Conservation (phyloP, 2,888 invertebrate genomes). For the Ametastegia equiseti region DNA sequence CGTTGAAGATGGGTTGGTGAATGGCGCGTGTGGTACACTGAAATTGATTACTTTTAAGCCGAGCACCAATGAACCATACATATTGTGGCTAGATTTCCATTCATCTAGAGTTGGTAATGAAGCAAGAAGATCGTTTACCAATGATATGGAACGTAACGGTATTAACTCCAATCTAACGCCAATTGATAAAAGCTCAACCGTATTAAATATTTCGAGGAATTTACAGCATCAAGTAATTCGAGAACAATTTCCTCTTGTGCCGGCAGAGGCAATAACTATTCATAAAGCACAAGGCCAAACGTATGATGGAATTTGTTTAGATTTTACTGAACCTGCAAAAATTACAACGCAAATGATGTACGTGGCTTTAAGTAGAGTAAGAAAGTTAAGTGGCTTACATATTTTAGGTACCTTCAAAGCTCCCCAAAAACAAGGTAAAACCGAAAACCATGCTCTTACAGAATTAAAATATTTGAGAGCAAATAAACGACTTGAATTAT, state of each 20-base stretch:
- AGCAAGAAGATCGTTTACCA: constrained; percentile 27
- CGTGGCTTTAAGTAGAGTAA: constrained; percentile 46
- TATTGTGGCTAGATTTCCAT: constrained; percentile 50
- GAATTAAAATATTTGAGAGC: constrained; percentile 28
- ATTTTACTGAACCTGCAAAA: constrained; percentile 8
- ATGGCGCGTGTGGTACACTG: constrained; percentile 64
- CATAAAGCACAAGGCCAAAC: constrained; percentile 54
- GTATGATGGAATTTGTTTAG: constrained; percentile 45
- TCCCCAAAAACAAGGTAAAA: constrained; percentile 12
- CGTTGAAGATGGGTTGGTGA: constrained; percentile 65
- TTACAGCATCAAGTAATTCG: constrained; percentile 49
- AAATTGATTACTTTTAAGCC: constrained; percentile 58
- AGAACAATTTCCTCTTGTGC: constrained; percentile 52
- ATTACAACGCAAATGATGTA: constrained; percentile 28
- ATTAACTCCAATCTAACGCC: constrained; percentile 47
- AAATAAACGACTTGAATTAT: constrained; percentile 9
- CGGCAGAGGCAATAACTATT: constrained; percentile 54
- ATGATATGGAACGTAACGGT: constrained; percentile 2
- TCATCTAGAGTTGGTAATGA: constrained; percentile 43
- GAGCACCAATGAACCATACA: not conserved
- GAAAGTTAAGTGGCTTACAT: constrained; percentile 39
- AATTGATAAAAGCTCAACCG: constrained; percentile 47
- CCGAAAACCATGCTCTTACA: not conserved
- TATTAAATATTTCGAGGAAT: constrained; percentile 48
- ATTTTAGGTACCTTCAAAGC: constrained; percentile 59